Evolutionary conservation across 1,140 invertebrate species (phyloP), one percentile per base, ranked within the genome.

Genomic region (Drosophila melanica): DNA sequence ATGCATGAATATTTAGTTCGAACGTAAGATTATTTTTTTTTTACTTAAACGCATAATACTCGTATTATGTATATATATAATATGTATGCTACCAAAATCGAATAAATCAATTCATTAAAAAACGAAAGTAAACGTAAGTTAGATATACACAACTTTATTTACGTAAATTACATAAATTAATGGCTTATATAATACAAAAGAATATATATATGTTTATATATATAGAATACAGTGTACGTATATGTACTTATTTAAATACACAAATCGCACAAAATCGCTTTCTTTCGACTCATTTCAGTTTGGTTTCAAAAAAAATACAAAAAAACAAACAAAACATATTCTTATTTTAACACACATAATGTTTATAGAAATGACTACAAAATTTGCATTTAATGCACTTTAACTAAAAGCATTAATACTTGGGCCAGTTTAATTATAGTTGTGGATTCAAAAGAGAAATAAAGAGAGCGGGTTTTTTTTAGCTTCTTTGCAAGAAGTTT

Each of bases 101-200:
- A 59, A 50, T 50, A 50, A 48, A 48, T 0, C 8, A 50, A 42
- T 41, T 7, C 37, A 41, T 58, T 10, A 12, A 16, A 30, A 18
- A 54, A 16, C 27, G 18, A 4, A 23, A 23, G 20, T 5, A 55
- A 57, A 51, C 47, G 53, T 78, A 68, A 64, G 69, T 79, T 72
- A 86, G 82, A 76, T 79, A 82, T 86, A 89, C 84, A 87, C 79
- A 87, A 86, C 75, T 86, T 86, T 87, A 86, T 78, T 78, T 75
- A 70, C 54, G 71, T 75, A 62, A 77, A 77, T 82, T 86, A 86
- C 82, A 86, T 87, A 87, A 82, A 77, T 86, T 86, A 86, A 77
- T 86, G 75, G 82, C 82, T 86, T 86, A 86, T 85, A 75, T 67
- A 64, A 74, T 86, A 85, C 70, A 67, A 7, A 6, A 27, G 27